Evolutionary conservation across 2,888 invertebrate genomes (phyloP), one percentile per base, ranked within the genome.

Genomic region (Acleris laterana): DNA sequence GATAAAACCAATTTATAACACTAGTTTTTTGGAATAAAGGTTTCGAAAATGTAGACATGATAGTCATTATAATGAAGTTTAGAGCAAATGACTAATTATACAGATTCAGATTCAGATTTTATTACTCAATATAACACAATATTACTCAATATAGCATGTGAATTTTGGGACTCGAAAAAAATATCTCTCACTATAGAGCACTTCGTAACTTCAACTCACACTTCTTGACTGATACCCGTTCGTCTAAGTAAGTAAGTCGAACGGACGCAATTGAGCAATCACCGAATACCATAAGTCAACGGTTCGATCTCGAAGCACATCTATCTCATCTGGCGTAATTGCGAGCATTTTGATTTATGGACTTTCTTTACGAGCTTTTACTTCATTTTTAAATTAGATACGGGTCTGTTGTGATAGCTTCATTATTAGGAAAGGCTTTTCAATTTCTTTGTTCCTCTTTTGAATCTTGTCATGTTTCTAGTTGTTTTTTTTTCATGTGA

Each of bases 361-460:
- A 59, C 64, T 68, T 70, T 68, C 65, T 63, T 58, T 68, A 48
- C 11, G 20, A 49, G 59, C 69, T 69, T 69, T 70, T 70, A 72
- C 68, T 62, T 17, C 9, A 57, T 63, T 61, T 57, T 62, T 11
- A 32, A 51, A 57, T 66, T 64, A 53, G 53, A 20, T 60, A 64
- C 59, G 64, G 42, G 22, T n/a, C 42, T 57, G 20, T n/a, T 22
- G 46, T 16, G 22, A 57, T n/a, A 13, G 38, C 38, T 46, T 25
- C n/a, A 46, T 46, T 51, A 57, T 46, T n/a, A 46, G n/a, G 7
- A 57, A 22, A 42, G 42, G 5, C 5, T 2, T n/a, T 16, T 44
- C 20, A 20, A 11, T 13, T 7, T 53, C 13, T 32, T 13, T 17
- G n/a, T 32, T 38, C 22, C 16, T 38, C 16, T 25, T 51, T 42